Evolutionary conservation across 2,113 vertebrate genomes (phyloP), one percentile per base, ranked within the genome.

Genomic region (Synchiropus splendidus): DNA sequence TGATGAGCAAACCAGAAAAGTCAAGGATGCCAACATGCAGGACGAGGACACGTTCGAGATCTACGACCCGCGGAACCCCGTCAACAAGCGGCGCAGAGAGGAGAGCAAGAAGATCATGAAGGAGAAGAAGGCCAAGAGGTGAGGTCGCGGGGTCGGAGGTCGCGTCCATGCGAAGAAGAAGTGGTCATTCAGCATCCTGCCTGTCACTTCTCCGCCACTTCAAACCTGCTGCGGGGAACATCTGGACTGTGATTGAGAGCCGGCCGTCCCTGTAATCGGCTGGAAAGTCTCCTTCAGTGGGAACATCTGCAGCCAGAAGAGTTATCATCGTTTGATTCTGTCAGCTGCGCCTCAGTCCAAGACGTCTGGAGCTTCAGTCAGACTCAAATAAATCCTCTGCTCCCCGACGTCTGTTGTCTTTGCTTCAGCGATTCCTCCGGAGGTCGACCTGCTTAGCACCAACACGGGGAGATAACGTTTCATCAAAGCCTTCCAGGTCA

Each of bases 41-140:
- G 94, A 97, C 64, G 92, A 92, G 77, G 94, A 97, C 65, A 98
- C 94, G 0, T 98, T 98, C 31, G 95, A 97, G 81, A 98, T 98
- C 81, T 88, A 97, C 51, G 95, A 98, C 76, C 94, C 94, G 2
- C 88, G 92, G 17, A 98, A 97, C 81, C 95, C 94, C 13, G 92
- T 98, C 78, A 98, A 90, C 54, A 97, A 97, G 61, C 89, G 94
- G 11, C 81, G 94, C 46, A 78, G 92, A 52, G 94, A 98, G 82
- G 91, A 97, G 83, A 98, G 95, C 86, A 97, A 95, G 83, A 97
- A 92, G 78, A 82, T 97, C 72, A 78, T 98, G 88, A 90, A 88
- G 79, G 90, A 94, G 75, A 98, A 93, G 85, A 97, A 96, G 64
- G 88, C 90, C 72, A 89, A 87, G 74, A 74, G 75, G 72, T 88